Base-by-base conservation (phyloP, 2,888 invertebrate species). In the Pseudeuparius sepicola region DNA sequence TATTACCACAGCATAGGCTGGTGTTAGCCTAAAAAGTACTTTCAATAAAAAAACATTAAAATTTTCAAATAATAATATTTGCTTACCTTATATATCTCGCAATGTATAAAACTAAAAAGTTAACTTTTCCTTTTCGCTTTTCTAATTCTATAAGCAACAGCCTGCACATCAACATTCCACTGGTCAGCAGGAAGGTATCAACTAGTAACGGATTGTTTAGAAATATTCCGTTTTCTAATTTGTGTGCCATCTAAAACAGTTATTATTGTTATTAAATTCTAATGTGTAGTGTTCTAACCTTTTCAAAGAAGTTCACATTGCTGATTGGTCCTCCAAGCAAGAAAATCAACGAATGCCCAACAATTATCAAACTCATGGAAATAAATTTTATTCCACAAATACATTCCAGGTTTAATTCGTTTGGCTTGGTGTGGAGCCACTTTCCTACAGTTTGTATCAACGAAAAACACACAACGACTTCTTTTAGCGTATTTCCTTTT, bases 1-100 rank as follows among this genome's bases (percentile, higher is more conserved):
- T 51, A 86, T 70, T 10, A 85, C 70, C 1, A 81, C 70, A 36
- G 75, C 53, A 50, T 85, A 85, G 1, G 80, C 75, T 29, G 84
- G 84, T 7, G 83, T 83, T 41, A 84, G 67, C 48, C 80, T 80
- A 20, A 20, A 20, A 20, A 20, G 7, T 7, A n/a, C n/a, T 20
- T n/a, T 20, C 20, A 20, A n/a, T 6, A 20, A 20, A 20, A 20
- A 20, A 20, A n/a, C 6, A 20, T 20, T 7, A 20, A 20, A 7
- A 7, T 20, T n/a, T n/a, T 20, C 20, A 20, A 7, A 7, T 20
- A n/a, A 20, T 20, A 20, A 4, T 27, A 16, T 14, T 18, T 27
- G 18, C 51, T 50, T 54, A 77, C 78, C 82, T 74, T 40, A 80
- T 70, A 53, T 79, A 81, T 42, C 81, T 69, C 38, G 73, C 75